These are phyloP conservation scores for Echinarachnius parma DNA, from an alignment of 53 echinoderm and acorn worm genomes.

Conservation along the genomic window DNA sequence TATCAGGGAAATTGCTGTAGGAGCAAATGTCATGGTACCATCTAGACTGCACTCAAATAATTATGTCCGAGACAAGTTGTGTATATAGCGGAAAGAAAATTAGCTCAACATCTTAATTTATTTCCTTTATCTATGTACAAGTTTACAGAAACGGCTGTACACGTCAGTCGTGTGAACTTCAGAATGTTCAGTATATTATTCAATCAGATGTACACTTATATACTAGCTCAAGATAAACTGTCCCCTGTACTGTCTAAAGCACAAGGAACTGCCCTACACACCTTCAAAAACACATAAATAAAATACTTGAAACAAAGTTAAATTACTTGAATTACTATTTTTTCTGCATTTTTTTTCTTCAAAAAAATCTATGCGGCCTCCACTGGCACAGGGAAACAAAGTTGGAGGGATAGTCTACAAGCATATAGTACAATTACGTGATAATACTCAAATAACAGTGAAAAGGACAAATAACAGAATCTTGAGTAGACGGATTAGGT, in stretches of 20 bases:
- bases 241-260: slow-evolving; percentile 41
- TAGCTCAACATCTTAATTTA: slow-evolving; percentile 54
- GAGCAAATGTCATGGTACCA: no score
- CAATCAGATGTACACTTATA: slow-evolving; percentile 22
- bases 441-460: no score
- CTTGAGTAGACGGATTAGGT: no score
- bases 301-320: no score
- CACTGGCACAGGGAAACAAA: neutral
- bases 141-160: slow-evolving; percentile 47
- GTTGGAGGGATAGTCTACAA: slow-evolving; percentile 30
- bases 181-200: slow-evolving; percentile 31
- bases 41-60: neutral
- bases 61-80: neutral
- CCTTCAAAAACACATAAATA: slow-evolving; percentile 11
- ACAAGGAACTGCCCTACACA: neutral
- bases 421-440: slow-evolving; percentile 32
- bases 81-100: slow-evolving; percentile 25
- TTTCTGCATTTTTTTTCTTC: slow-evolving; percentile 3
- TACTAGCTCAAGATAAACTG: slow-evolving; percentile 13
- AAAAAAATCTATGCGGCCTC: neutral
- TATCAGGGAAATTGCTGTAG: no score
- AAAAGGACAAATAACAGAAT: no score
- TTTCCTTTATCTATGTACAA: slow-evolving; percentile 48
- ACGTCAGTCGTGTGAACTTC: slow-evolving; percentile 25
- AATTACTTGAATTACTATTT: no score